A percentile compares a stretch with the other conserved stretches of the same genome.
These are phyloP conservation scores for Ia io DNA, from an alignment of 2,113 vertebrate genomes.

Conservation along the genomic window DNA sequence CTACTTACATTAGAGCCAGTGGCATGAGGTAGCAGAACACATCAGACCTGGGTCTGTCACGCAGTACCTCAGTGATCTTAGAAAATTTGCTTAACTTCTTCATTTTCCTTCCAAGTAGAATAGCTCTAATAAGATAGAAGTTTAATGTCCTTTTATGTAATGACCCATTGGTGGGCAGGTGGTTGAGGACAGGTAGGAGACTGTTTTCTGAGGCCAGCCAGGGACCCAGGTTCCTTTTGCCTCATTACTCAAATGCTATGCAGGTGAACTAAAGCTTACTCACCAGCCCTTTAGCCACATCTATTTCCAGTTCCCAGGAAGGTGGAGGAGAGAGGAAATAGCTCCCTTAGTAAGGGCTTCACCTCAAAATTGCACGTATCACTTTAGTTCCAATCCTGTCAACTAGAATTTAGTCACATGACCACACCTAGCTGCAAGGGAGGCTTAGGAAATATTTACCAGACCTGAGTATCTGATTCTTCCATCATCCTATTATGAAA, in stretches of 20 bases:
- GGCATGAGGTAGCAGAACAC: background rate
- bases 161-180: background rate
- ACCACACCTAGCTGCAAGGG: background rate
- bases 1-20: background rate
- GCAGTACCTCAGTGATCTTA: background rate
- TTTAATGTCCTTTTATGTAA: background rate
- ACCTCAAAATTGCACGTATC: background rate
- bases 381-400: background rate
- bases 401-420: background rate
- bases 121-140: background rate
- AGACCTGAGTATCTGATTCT: background rate
- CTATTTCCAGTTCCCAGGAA: background rate
- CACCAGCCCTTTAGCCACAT: background rate
- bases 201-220: background rate
- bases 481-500: background rate
- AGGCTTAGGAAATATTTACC: background rate
- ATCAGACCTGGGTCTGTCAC: background rate
- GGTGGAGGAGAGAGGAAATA: background rate
- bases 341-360: background rate
- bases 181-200: background rate
- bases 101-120: background rate
- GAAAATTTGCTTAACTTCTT: background rate
- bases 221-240: background rate
- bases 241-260: background rate
- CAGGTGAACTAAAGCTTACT: background rate